Evolutionary conservation across 2,797 vertebrate species (phyloP), one percentile per base, ranked within the genome.

Genomic region (Rousettus madagascariensis): DNA sequence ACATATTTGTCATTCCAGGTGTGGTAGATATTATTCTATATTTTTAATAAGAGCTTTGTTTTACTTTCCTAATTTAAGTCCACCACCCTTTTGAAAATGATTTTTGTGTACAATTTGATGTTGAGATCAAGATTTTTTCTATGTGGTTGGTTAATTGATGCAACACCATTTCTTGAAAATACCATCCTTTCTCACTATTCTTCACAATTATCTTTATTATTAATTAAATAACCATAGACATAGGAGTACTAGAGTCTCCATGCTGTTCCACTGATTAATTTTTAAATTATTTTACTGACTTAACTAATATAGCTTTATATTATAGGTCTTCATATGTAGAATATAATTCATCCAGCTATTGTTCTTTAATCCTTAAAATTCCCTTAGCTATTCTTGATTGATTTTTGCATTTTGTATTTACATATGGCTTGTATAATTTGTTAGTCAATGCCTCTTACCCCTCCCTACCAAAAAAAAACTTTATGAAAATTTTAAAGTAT

Each of bases 321-420:
- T 46, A 71, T 53, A 86, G 63, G 3, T 28, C 57, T 83, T 83
- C n/a, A 63, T 65, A 43, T 63, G 4, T 74, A 78, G 20, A 86
- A 74, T 78, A 33, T 17, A 15, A 57, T 93, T 85, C 26, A 2
- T 71, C 36, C 15, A 51, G 11, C 13, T 51, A 57, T 51, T 17
- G 38, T 11, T 41, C 30, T 46, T 55, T 20, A 9, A 66, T 77
- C 28, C 84, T 79, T 53, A 38, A 85, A 91, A 36, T n/a, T 90
- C 19, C 3, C 26, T 80, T 84, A 19, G 19, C 15, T 69, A 41
- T 55, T 91, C 6, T 83, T 75, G 51, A 93, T 69, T 84, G 43
- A 91, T 68, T 93, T 93, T 69, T 49, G n/a, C 6, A 49, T 30
- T 59, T 93, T 74, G 10, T 20, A 84, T 75, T 94, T 65, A 51